Evolutionary conservation across 2,888 invertebrate genomes (phyloP).

Genomic region (Noctua pronuba): DNA sequence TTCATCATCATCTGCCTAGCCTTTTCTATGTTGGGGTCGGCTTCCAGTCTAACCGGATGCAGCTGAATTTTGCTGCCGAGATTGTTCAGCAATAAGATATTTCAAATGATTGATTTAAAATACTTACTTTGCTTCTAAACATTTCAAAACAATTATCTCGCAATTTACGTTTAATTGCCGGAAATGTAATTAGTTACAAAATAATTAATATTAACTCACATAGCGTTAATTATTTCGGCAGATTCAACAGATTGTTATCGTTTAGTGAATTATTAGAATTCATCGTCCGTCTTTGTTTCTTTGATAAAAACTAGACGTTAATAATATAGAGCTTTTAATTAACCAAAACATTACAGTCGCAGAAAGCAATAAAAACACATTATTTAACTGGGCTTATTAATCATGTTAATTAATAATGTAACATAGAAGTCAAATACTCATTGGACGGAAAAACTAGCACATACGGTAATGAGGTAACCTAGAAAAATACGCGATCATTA

Average conservation of each 20-base stretch:
- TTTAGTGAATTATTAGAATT: slow-evolving; percentile 8
- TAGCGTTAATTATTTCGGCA: slow-evolving; percentile 34
- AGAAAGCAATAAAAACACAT: not conserved
- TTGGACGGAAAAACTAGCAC: slow-evolving; percentile 6
- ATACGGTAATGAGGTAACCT: not conserved
- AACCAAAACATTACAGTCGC: slow-evolving; percentile 8
- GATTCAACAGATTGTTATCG: slow-evolving; percentile 31
- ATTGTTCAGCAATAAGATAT: slow-evolving; percentile 3
- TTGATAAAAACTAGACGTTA: slow-evolving; percentile 12
- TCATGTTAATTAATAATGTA: slow-evolving; percentile 8
- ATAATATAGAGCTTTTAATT: not conserved
- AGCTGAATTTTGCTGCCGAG: not conserved
- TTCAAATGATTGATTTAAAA: slow-evolving; percentile 17
- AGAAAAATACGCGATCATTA: slow-evolving; percentile 16
- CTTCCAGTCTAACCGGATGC: too few species aligned
- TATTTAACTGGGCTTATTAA: not conserved
- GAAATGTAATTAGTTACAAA: slow-evolving; percentile 28
- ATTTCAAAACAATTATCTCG: slow-evolving; percentile 13
- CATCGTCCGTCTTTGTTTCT: slow-evolving; percentile 1
- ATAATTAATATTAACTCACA: slow-evolving; percentile 32
- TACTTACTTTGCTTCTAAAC: not conserved
- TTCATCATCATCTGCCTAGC: too few species aligned
- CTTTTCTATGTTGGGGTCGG: too few species aligned
- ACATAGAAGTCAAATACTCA: not conserved
- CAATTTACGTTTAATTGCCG: slow-evolving; percentile 23